These are phyloP conservation scores for Cebus imitator DNA, from an alignment of 2,113 vertebrate species.

Conservation along the genomic window DNA sequence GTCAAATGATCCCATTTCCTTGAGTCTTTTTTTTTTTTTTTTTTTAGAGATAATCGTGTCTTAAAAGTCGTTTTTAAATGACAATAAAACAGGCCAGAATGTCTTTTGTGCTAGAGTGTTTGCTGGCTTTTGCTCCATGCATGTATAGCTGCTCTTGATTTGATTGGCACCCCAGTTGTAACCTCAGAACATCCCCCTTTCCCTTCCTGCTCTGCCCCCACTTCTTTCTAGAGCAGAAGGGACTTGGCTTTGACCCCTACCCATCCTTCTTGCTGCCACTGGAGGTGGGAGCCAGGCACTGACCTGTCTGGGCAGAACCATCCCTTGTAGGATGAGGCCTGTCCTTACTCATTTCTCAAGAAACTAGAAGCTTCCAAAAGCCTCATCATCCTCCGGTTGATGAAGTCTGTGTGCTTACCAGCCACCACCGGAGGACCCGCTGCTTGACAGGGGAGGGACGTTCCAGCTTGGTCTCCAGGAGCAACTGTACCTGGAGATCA, in stretches of 20 bases:
- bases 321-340: not conserved
- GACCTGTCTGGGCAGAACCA: not conserved
- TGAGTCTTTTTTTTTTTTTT: slow-evolving; percentile 6
- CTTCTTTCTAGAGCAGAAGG: too few relatives aligned
- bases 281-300: not conserved
- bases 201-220: not conserved
- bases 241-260: not conserved
- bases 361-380: not conserved
- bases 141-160: not conserved
- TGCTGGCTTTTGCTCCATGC: not conserved
- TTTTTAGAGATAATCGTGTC: slow-evolving; percentile 68
- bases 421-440: not conserved
- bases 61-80: slow-evolving; percentile 77
- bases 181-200: not conserved
- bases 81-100: slow-evolving; percentile 74
- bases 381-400: too few relatives aligned
- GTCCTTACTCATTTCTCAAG: not conserved
- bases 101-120: slow-evolving; percentile 26
- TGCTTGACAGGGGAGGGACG: too few relatives aligned
- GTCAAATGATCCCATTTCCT: slow-evolving; percentile 43
- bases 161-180: not conserved
- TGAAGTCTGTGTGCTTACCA: not conserved
- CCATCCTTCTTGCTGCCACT: not conserved
- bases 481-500: not conserved
- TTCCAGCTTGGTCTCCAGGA: not conserved